Base-by-base conservation (phyloP, 2,888 invertebrate species). In the Rotaria sp. region DNA sequence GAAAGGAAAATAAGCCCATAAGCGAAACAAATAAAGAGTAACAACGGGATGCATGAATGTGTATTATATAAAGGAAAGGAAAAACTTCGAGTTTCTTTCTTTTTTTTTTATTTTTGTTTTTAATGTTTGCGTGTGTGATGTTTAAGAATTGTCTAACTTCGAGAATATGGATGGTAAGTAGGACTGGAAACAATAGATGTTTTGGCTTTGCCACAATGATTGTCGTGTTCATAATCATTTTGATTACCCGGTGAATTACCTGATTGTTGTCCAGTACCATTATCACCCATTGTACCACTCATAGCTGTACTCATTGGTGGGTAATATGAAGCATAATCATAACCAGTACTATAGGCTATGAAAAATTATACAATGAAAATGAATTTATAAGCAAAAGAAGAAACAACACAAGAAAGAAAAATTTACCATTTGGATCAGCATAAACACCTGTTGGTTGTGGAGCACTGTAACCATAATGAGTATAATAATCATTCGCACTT, bases 101-200 rank as follows among this genome's bases (percentile, higher is more conserved):
- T 67, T 67, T 30, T 52, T 52, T 52, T 24, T 52, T 24, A 18
- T 35, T 67, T 35, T n/a, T 59, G 7, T 3, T 15, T 67, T 13
- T 18, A n/a, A 30, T n/a, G 67, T n/a, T 4, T 67, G 30, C 35
- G 18, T 67, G 4, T 35, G 18, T 55, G 15, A 7, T 67, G 67
- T 18, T 59, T 15, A 35, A 35, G 18, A 67, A 35, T 35, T 67
- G 35, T 67, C 67, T 80, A 80, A 45, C 45, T 80, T n/a, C 45
- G 26, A n/a, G 80, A 45, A 45, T 80, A 80, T 45, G 80, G 45
- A 80, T 80, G 80, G 45, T 80, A 80, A n/a, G 80, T 45, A n/a
- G 80, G 45, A 80, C 80, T 80, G 41, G 24, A n/a, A 80, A 80
- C 45, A 80, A 45, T 45, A 8, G 80, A n/a, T 80, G 80, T 80